These are phyloP conservation scores for Oreochromis niloticus DNA, from an alignment of 2,113 vertebrate species.

Conservation along the genomic window DNA sequence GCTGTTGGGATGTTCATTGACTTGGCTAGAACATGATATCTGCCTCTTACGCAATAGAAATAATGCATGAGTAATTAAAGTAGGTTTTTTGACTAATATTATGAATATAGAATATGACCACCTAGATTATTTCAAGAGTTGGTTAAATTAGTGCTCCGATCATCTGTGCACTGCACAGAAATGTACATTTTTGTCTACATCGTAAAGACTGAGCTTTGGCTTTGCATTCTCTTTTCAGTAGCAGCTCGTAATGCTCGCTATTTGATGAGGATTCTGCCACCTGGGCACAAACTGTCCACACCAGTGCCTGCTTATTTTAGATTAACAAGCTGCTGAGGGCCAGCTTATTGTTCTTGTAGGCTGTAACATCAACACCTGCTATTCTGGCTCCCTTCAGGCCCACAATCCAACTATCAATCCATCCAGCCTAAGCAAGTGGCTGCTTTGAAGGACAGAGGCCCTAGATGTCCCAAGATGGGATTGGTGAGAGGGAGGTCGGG, in stretches of 20 bases:
- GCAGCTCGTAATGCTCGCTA: neutral
- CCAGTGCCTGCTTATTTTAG: slow-evolving; percentile 80
- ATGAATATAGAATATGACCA: neutral
- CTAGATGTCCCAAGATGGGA: slow-evolving; percentile 38
- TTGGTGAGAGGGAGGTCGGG: slow-evolving; percentile 23
- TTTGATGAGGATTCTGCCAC: slow-evolving; percentile 55
- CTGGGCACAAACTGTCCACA: slow-evolving; percentile 69
- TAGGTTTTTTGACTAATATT: neutral
- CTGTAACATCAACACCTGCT: slow-evolving; percentile 63
- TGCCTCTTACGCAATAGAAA: neutral
- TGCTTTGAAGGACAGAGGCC: slow-evolving; percentile 54
- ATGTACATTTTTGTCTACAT: neutral
- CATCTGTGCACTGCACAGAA: neutral
- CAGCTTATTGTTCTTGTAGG: slow-evolving; percentile 73
- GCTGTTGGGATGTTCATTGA: slow-evolving; percentile 23
- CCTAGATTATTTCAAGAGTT: neutral
- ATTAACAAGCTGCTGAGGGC: slow-evolving; percentile 84
- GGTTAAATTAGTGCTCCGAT: neutral
- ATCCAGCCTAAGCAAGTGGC: slow-evolving; percentile 38
- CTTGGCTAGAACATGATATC: neutral
- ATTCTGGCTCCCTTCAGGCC: slow-evolving; percentile 56
- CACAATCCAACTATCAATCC: slow-evolving; percentile 50
- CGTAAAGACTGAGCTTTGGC: neutral
- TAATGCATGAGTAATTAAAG: neutral
- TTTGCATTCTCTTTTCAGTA: slow-evolving; percentile 10